A percentile compares a stretch with the other conserved stretches of the same genome.
phyloP scores from a whole-genome alignment of 2,888 invertebrate genomes.

The Philereme vetulata region DNA sequence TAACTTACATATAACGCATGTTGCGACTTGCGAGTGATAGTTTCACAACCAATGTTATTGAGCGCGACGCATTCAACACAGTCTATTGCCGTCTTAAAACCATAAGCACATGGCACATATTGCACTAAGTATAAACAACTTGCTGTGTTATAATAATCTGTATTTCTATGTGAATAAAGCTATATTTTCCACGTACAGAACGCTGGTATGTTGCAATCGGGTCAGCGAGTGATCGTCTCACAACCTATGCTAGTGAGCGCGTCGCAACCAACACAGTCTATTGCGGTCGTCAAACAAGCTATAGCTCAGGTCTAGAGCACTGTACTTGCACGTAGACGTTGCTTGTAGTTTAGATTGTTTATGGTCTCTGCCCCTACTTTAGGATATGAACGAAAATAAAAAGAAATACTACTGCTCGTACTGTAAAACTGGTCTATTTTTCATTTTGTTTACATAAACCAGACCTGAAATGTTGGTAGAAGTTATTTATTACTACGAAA shows the following conservation, averaged over 20 bases:
- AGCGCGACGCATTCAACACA: background rate
- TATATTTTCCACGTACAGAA: conserved; percentile 56
- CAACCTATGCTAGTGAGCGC: conserved; percentile 74
- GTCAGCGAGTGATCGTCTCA: conserved; percentile 76
- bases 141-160: conserved; percentile 4
- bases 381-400: no score
- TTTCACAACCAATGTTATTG: no score
- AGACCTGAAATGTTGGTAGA: no score
- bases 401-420: no score
- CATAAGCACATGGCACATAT: background rate
- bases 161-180: conserved; percentile 27
- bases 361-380: background rate
- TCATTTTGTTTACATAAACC: no score
- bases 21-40: no score
- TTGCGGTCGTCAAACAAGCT: conserved; percentile 32
- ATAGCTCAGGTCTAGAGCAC: conserved; percentile 49
- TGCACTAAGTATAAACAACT: background rate
- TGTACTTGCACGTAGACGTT: conserved; percentile 28
- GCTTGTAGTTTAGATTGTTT: conserved; percentile 9
- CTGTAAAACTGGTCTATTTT: no score
- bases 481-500: no score
- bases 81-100: background rate
- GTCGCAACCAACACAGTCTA: conserved; percentile 56
- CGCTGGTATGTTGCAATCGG: conserved; percentile 76
- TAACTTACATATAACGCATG: no score